Evolutionary conservation across 2,888 invertebrate genomes (phyloP).

Genomic region (Lasioglossum lativentre): DNA sequence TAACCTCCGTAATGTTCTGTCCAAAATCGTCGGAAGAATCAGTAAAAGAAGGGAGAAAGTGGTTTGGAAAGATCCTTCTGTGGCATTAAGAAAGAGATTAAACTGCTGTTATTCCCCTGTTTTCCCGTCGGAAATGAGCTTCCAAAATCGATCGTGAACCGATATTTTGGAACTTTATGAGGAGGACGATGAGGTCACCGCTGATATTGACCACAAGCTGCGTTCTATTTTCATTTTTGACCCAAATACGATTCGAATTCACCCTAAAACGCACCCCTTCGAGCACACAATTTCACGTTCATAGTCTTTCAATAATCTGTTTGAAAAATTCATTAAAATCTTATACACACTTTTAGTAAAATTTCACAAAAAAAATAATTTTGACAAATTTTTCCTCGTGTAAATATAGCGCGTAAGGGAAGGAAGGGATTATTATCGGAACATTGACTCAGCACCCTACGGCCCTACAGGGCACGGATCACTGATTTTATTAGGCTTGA

Average conservation of each 20-base stretch:
- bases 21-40: constrained; percentile 39
- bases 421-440: neutral
- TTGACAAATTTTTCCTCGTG: neutral
- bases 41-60: constrained; percentile 51
- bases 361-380: no score
- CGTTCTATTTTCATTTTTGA: constrained; percentile 9
- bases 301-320: neutral
- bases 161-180: constrained; percentile 66
- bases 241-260: neutral
- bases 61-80: constrained; percentile 45
- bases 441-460: constrained; percentile 19
- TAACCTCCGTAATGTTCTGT: neutral
- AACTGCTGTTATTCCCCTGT: constrained; percentile 60
- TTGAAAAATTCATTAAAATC: neutral
- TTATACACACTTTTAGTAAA: no score
- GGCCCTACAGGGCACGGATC: constrained; percentile 43
- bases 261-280: neutral
- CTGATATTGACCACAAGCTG: constrained; percentile 44
- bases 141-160: constrained; percentile 58
- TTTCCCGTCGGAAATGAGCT: constrained; percentile 60
- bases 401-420: neutral
- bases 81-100: constrained; percentile 62
- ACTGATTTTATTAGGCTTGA: constrained; percentile 35
- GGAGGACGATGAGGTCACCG: constrained; percentile 54
- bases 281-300: neutral